Evolutionary conservation across 2,888 invertebrate species (phyloP), one percentile per base, ranked within the genome.

Genomic region (Drosophila monieri): DNA sequence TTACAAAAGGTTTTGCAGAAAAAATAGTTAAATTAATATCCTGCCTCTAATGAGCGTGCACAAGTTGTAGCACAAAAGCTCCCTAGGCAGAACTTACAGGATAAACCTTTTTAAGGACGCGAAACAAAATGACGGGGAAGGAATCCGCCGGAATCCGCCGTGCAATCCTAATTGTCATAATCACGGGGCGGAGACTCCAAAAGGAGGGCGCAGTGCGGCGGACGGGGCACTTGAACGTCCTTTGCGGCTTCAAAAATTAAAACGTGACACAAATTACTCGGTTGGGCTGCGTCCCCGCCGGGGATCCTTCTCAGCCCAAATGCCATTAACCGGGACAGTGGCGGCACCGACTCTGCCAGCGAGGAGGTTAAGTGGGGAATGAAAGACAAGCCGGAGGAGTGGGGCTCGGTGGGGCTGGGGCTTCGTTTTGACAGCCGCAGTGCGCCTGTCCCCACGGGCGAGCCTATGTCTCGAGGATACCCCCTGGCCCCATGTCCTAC

Each of bases 241-340:
- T 84, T 80, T 84, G 78, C 62, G 71, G 85, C 77, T 77, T 79
- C 71, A 77, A 77, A 81, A 81, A 81, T 81, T 81, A 81, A 81
- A 81, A 79, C 72, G 83, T 79, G 85, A 81, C 81, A 85, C 81
- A 81, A 81, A 81, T 81, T 81, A 78, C 83, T 65, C 54, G 83
- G 59, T 68, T 30, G 46, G 52, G 41, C 62, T 46, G 39, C 37
- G 60, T 60, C 37, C 57, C 35, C 30, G 44, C 14, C 44, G 35
- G 44, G 62, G 35, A 57, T 78, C 75, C 60, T 46, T 25, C 48
- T 39, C 60, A n/a, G 25, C 47, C 43, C 39, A 65, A 70, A 79
- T 78, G 69, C 70, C 78, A 80, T 85, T 80, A 85, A 74, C 74
- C 58, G 62, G 69, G 39, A 61, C 61, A 69, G 54, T 23, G 51